Base-by-base conservation (phyloP, 2,113 vertebrate genomes). In the Amphilophus citrinellus region DNA sequence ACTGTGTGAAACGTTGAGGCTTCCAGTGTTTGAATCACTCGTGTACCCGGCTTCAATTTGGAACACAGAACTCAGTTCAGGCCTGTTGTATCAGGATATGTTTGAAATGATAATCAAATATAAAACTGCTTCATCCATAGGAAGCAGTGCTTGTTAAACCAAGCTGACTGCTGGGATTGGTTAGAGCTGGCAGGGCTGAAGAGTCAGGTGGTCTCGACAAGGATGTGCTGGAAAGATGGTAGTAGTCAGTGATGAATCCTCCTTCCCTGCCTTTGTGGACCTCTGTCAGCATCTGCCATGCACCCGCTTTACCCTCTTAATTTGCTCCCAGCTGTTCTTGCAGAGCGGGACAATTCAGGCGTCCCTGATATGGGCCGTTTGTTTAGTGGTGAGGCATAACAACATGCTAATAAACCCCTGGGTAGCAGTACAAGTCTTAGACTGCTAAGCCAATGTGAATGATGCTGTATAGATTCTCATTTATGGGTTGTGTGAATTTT, bases 71-170 rank as follows among this genome's bases (percentile, higher is more conserved):
- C 0, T 53, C 17, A 8, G 27, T 32, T n/a, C 24, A 78, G 13
- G 37, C 17, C 18, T 44, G 44, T 73, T 53, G 32, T 47, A 32
- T 76, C 18, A 76, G 18, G 61, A 76, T 53, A 20, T 44, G 35
- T 63, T 61, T 88, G 88, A 89, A 77, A 84, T 88, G 80, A 86
- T 56, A 78, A 84, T 59, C 65, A 78, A 91, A 92, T 93, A 77
- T 83, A 58, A 58, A 63, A 63, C 18, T 13, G 14, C 50, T 82
- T 57, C 63, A 63, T 73, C 53, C 53, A 32, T 4, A 32, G 44
- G 18, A 32, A 53, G 47, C 53, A 32, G 30, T 13, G 44, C 17
- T 20, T 73, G 47, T 27, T 53, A 27, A 44, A 32, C 61, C 56
- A 14, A 62, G 76, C 88, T 78, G 87, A 85, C 89, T 79, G 66